Conservation (phyloP, 2,888 invertebrate genomes). For the Rhagium mordax region DNA sequence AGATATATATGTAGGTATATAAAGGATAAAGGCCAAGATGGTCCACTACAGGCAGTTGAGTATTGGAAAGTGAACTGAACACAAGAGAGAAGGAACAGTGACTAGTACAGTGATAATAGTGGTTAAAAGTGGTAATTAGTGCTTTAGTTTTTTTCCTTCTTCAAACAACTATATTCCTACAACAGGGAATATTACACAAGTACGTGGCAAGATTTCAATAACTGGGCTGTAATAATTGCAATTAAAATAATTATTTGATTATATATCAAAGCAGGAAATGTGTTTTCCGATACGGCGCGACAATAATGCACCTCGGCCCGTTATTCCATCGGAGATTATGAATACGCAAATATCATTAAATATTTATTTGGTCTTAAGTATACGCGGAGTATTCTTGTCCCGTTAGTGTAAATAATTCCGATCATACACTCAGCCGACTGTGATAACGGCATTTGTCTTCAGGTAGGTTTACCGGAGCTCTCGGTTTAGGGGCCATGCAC, state of each 20-base stretch:
- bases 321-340: background rate
- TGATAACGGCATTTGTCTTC: conserved; percentile 39
- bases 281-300: background rate
- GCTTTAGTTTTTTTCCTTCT: no score
- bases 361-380: conserved; percentile 9
- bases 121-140: no score
- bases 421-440: conserved; percentile 35
- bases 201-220: no score
- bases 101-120: no score
- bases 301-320: background rate
- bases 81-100: no score
- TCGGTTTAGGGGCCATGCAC: background rate
- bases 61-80: no score
- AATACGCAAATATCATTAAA: background rate
- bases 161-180: no score
- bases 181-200: no score
- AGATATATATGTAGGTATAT: no score
- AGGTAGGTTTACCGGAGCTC: conserved; percentile 12
- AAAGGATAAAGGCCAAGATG: no score
- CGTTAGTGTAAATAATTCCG: conserved; percentile 42
- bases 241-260: background rate
- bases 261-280: background rate
- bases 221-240: background rate
- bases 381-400: conserved; percentile 36
- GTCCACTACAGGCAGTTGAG: no score